Base-by-base conservation (phyloP, 2,113 vertebrate species). In the Puntigrus tetrazona region DNA sequence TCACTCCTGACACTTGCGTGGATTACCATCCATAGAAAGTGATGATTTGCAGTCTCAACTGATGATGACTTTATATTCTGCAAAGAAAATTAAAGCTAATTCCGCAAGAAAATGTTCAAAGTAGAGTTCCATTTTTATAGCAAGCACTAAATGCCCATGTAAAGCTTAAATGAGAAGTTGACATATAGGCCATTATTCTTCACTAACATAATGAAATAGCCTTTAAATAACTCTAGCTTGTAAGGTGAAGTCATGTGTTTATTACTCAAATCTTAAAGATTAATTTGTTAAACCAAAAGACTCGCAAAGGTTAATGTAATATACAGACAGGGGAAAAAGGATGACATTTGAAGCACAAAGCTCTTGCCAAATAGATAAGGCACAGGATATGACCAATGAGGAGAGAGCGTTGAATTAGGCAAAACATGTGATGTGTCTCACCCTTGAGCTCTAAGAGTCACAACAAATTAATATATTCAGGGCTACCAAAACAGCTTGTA, bases 321-420 rank as follows among this genome's bases (percentile, higher is more conserved):
- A n/a, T 69, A 38, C 1, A 22, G 10, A 70, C 13, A 38, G 22
- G 34, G 67, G n/a, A 16, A 57, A 22, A 65, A 70, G 50, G 31
- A 81, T 76, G 55, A 72, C 14, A 55, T 84, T 82, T 61, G 11
- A 82, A 76, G 29, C 45, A 69, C 34, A n/a, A 63, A 50, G 7
- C 52, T 69, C 38, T 59, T 73, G 57, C 80, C 36, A 83, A 89
- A 82, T 45, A 77, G 65, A 57, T 79, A 52, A 83, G 57, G 57
- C 59, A 85, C 86, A 88, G 89, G 87, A 90, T 86, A 70, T 88
- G 89, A 87, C 70, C 76, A 87, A 83, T 74, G 43, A 81, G 45
- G 25, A 50, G 84, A 83, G 43, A 61, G 74, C 4, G n/a, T 65
- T 47, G 41, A 31, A 72, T 43, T 41, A 34, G n/a, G 22, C 7